Conservation (phyloP, 2,113 vertebrate species). For the Tragelaphus imberbis region DNA sequence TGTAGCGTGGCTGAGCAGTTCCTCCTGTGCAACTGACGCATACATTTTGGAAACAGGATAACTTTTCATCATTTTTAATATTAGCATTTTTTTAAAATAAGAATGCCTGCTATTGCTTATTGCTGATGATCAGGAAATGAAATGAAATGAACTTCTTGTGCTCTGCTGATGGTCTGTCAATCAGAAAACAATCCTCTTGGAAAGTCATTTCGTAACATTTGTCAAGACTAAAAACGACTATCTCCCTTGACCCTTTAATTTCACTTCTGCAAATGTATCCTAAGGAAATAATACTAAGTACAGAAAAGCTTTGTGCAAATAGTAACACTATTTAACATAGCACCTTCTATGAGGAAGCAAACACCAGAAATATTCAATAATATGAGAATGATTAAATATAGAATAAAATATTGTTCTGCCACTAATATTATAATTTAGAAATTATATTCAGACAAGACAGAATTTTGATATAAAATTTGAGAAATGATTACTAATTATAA, state of each 20-base stretch:
- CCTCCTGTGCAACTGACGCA: rapidly evolving
- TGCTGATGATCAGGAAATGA: background rate
- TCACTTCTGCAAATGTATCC: background rate
- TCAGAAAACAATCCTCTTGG: background rate
- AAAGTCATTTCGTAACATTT: background rate
- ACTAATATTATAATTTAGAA: background rate
- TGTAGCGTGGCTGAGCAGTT: rapidly evolving
- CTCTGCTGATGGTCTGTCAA: background rate
- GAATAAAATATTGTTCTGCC: background rate
- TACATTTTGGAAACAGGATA: background rate
- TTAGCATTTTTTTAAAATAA: background rate
- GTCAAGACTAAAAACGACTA: background rate
- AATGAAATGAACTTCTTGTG: background rate
- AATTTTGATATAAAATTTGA: background rate
- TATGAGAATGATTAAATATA: background rate
- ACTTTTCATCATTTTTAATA: background rate
- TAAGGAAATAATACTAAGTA: background rate
- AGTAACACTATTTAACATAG: background rate
- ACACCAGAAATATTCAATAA: background rate
- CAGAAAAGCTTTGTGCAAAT: background rate
- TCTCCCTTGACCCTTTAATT: background rate
- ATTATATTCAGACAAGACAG: background rate
- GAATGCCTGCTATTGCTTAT: background rate
- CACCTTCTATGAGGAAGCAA: background rate
- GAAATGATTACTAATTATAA: background rate